Evolutionary conservation across 2,797 vertebrate species (phyloP).

Genomic region (Rallus crepitans): DNA sequence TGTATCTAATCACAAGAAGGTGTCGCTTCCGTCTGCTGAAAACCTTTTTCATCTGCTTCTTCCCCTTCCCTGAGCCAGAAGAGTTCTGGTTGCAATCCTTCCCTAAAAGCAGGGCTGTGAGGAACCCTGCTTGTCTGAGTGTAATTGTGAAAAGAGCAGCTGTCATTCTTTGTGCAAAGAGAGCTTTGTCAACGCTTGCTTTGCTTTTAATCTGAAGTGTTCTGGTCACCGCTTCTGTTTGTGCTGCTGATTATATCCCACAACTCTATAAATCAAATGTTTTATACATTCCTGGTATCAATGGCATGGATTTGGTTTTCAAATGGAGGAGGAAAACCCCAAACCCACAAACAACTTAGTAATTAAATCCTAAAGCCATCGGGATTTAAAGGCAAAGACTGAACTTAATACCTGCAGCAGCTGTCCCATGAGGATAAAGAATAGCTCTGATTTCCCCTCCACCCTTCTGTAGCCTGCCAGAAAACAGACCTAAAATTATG

Average conservation of each 20-base stretch:
- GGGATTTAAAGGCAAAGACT: constrained; percentile 9
- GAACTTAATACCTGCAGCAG: not conserved
- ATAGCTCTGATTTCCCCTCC: constrained; percentile 2
- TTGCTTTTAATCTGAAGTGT: not conserved
- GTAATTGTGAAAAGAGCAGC: not conserved
- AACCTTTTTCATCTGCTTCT: not conserved
- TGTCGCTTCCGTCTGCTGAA: not conserved
- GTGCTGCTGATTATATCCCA: not conserved
- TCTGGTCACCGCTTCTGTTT: not conserved
- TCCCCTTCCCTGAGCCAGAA: not conserved
- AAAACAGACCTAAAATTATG: not conserved
- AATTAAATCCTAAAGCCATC: constrained; percentile 29
- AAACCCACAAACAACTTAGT: not conserved
- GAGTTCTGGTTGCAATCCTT: not conserved
- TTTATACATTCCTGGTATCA: not conserved
- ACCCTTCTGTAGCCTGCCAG: not conserved
- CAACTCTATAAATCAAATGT: not conserved
- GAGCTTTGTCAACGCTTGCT: not conserved
- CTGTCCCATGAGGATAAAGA: not conserved
- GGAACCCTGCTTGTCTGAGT: not conserved
- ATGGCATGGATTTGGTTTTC: not conserved
- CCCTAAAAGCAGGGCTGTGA: not conserved
- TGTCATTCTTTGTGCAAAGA: not conserved
- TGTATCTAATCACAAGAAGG: not conserved
- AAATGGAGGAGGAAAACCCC: not conserved